phyloP scores from a whole-genome alignment of 2,113 vertebrate species.

The Corvus hawaiiensis region DNA sequence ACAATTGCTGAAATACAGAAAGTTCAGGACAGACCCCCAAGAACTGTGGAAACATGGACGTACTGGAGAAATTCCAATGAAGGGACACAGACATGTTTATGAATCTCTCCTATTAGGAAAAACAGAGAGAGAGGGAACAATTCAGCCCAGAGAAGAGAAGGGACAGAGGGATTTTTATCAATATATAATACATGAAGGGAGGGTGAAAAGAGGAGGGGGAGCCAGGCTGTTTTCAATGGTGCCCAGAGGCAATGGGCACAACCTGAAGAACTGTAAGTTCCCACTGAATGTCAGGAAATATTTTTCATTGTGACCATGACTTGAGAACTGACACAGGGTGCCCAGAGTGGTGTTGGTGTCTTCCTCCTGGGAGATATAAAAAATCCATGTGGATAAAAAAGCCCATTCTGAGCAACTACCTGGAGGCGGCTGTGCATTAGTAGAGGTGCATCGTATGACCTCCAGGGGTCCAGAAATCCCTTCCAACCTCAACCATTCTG shows the following conservation, averaged over 20 bases:
- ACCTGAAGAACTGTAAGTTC: neutral
- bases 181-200: neutral
- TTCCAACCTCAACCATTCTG: neutral
- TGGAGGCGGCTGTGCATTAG: neutral
- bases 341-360: neutral
- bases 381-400: neutral
- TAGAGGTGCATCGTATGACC: rapidly evolving
- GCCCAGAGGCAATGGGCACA: neutral
- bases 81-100: neutral
- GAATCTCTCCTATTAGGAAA: neutral
- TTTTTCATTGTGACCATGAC: neutral
- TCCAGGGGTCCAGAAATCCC: neutral
- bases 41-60: neutral
- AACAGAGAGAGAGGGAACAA: neutral
- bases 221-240: neutral
- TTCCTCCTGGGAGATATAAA: neutral
- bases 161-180: no score
- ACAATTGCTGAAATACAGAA: neutral
- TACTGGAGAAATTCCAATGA: neutral
- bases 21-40: neutral
- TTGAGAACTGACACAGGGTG: neutral
- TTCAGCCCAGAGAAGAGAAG: neutral
- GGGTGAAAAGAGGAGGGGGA: rapidly evolving
- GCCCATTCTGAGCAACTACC: neutral
- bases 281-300: neutral